These are phyloP conservation scores for Steatocranus sp. DNA, from an alignment of 2,797 vertebrate genomes.

Conservation along the genomic window DNA sequence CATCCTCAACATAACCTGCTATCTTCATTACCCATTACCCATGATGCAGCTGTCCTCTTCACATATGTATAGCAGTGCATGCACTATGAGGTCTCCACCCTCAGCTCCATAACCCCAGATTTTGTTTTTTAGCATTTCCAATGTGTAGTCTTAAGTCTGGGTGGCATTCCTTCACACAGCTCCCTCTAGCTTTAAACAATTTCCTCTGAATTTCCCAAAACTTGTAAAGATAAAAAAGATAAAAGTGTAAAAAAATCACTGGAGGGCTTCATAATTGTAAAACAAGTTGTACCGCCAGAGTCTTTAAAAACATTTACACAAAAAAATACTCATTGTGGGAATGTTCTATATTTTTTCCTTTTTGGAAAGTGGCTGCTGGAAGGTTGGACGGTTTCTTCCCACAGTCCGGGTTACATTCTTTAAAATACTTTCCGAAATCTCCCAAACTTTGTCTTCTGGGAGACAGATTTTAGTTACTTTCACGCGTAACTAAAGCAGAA, in stretches of 20 bases:
- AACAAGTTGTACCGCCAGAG: fast-evolving
- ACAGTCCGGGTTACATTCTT: neutral
- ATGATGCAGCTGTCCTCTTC: neutral
- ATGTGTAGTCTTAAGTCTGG: neutral
- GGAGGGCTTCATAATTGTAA: neutral
- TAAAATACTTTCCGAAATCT: neutral
- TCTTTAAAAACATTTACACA: neutral
- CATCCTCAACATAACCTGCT: neutral
- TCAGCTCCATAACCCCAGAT: neutral
- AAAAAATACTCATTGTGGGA: neutral
- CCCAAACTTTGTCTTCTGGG: neutral
- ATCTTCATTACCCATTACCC: neutral
- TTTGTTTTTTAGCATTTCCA: neutral
- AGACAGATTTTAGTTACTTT: neutral
- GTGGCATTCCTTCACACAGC: neutral
- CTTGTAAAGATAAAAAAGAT: neutral
- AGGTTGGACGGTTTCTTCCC: neutral
- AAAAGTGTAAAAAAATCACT: neutral
- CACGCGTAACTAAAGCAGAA: fast-evolving
- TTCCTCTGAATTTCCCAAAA: neutral
- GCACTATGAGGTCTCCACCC: fast-evolving
- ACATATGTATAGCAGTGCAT: neutral
- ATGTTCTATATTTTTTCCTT: neutral
- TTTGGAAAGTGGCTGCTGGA: neutral
- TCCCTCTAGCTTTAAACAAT: neutral